phyloP scores from a whole-genome alignment of 2,888 invertebrate genomes.

The Synergus japonicus region DNA sequence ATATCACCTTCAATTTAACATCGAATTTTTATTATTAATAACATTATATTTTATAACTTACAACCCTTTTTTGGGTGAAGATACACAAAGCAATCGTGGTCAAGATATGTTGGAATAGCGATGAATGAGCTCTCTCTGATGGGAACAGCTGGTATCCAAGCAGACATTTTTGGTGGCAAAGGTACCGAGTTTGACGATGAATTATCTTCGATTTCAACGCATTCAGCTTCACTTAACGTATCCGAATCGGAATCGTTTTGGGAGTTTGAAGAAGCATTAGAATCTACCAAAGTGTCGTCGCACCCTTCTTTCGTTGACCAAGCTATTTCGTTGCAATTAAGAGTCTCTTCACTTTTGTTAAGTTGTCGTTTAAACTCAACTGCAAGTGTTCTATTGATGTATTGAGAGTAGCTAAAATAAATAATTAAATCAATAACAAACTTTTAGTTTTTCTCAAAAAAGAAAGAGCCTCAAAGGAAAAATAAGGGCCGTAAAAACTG shows the following conservation, averaged over 20 bases:
- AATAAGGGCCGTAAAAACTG: not conserved
- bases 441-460: too few species aligned
- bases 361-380: constrained; percentile 67
- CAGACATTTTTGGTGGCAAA: constrained; percentile 66
- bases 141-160: constrained; percentile 82
- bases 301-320: not conserved
- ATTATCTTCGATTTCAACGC: not conserved
- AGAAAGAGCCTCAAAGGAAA: not conserved
- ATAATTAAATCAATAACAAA: not conserved
- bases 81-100: constrained; percentile 77
- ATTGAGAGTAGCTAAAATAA: constrained; percentile 56
- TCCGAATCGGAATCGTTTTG: constrained; percentile 23
- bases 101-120: constrained; percentile 83
- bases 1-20: too few species aligned
- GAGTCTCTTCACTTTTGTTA: constrained; percentile 12
- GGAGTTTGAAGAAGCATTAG: not conserved
- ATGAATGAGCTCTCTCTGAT: constrained; percentile 79
- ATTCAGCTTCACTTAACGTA: constrained; percentile 35
- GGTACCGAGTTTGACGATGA: constrained; percentile 41
- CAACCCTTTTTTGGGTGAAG: constrained; percentile 71
- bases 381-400: constrained; percentile 62
- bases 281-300: not conserved
- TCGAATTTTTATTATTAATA: not conserved
- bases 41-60: not conserved
- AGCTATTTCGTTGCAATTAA: not conserved